These are phyloP conservation scores for Propithecus deckenii DNA, from an alignment of 2,797 vertebrate genomes.

Conservation along the genomic window DNA sequence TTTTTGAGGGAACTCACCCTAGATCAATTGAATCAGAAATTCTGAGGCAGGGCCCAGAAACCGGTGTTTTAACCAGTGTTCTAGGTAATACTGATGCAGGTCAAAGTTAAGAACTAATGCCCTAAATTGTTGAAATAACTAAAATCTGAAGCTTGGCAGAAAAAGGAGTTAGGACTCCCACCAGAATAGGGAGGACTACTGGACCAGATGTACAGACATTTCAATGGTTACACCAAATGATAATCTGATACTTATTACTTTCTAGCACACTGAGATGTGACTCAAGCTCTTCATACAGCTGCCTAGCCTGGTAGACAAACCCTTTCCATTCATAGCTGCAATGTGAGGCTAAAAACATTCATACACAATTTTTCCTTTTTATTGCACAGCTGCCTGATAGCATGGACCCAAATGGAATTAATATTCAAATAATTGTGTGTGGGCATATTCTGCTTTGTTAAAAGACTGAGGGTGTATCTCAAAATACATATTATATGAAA, in stretches of 20 bases:
- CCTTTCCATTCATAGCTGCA: slow-evolving; percentile 13
- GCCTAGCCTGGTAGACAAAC: background rate
- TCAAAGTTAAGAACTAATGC: background rate
- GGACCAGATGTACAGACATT: background rate
- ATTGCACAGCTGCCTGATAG: slow-evolving; percentile 50
- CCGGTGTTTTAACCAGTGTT: background rate
- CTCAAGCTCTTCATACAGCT: slow-evolving; percentile 45
- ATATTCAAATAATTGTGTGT: slow-evolving; percentile 49
- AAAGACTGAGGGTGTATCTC: slow-evolving; percentile 25
- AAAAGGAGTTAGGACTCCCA: background rate
- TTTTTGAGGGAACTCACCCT: background rate
- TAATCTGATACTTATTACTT: slow-evolving; percentile 60
- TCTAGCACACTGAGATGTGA: slow-evolving; percentile 14
- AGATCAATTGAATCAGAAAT: background rate
- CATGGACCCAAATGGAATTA: slow-evolving; percentile 44
- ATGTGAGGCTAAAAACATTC: slow-evolving; percentile 52
- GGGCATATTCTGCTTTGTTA: slow-evolving; percentile 44
- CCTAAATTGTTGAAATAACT: background rate
- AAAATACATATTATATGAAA: slow-evolving; percentile 11
- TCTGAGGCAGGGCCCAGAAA: background rate
- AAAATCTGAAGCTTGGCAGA: background rate
- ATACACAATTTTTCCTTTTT: background rate
- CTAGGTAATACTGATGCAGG: background rate
- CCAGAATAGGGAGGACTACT: background rate
- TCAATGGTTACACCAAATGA: slow-evolving; percentile 60